phyloP scores from a whole-genome alignment of 37 sponge, comb jelly and placozoan species.

The Dysidea cf. avara region DNA sequence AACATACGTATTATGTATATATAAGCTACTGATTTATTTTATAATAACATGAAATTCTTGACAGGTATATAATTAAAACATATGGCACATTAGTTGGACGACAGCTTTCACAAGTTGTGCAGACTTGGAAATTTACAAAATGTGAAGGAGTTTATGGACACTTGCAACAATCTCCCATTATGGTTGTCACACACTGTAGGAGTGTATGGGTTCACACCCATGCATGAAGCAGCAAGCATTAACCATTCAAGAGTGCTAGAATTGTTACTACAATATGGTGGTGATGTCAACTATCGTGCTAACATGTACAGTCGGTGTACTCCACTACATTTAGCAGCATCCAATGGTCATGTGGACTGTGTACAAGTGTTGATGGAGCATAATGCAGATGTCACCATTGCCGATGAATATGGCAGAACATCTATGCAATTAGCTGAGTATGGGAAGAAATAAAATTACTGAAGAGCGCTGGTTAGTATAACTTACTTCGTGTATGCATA shows the following conservation, averaged over 20 bases:
- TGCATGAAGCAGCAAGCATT: slow-evolving; percentile 65
- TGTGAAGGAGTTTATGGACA: slow-evolving; percentile 45
- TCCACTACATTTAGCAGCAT: slow-evolving; percentile 77
- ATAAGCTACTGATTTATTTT: too few relatives aligned
- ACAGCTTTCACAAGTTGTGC: slow-evolving; percentile 56
- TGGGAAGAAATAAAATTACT: slow-evolving; percentile 37
- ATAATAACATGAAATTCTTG: too few relatives aligned
- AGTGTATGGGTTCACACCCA: slow-evolving; percentile 77
- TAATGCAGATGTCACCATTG: slow-evolving; percentile 47
- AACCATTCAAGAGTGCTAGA: slow-evolving; percentile 38
- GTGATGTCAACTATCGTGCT: slow-evolving; percentile 35
- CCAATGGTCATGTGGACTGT: slow-evolving; percentile 55
- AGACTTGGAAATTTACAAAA: slow-evolving; percentile 55
- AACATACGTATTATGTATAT: too few relatives aligned
- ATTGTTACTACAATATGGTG: slow-evolving; percentile 8
- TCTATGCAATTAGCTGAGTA: slow-evolving; percentile 53
- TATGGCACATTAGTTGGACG: too few relatives aligned
- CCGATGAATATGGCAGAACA: slow-evolving; percentile 62
- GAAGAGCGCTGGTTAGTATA: slow-evolving; percentile 52
- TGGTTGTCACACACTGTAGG: slow-evolving; percentile 38
- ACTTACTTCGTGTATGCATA: too few relatives aligned
- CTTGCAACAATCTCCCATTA: slow-evolving; percentile 4
- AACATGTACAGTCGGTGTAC: slow-evolving; percentile 70
- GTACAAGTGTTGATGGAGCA: slow-evolving; percentile 41
- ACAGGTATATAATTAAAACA: too few relatives aligned